These are phyloP conservation scores for Elanus axillaris DNA, from an alignment of 2,113 vertebrate genomes.

Conservation along the genomic window DNA sequence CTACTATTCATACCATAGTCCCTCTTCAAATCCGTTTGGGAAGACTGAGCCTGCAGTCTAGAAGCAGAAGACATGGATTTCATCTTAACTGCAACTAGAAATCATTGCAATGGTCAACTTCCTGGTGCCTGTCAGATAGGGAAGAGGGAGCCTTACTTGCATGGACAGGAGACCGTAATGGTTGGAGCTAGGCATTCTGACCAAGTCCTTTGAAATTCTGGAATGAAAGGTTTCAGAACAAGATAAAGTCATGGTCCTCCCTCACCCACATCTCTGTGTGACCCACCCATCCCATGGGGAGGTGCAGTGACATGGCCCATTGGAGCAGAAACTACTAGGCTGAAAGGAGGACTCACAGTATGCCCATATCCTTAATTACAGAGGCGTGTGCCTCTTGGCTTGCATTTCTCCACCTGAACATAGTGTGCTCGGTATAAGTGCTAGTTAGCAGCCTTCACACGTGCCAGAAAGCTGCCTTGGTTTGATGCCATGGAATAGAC, in stretches of 20 bases:
- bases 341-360: not conserved
- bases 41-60: not conserved
- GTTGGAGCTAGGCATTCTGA: not conserved
- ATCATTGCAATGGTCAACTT: not conserved
- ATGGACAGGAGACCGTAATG: not conserved
- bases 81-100: not conserved
- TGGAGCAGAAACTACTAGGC: not conserved
- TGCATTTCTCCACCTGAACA: not conserved
- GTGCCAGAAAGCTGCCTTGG: constrained; percentile 7
- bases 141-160: not conserved
- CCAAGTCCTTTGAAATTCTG: not conserved
- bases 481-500: constrained; percentile 58
- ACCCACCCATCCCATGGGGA: not conserved
- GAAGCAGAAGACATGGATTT: not conserved
- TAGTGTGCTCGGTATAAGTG: not conserved
- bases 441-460: not conserved
- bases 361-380: not conserved
- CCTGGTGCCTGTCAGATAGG: not conserved
- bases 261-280: not conserved
- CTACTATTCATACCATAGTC: not conserved
- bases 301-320: not conserved
- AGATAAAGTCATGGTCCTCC: not conserved
- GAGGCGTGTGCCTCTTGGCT: not conserved
- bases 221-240: not conserved
- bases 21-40: not conserved